Base-by-base conservation (phyloP, 2,113 vertebrate species). In the Xenopus tropicalis region DNA sequence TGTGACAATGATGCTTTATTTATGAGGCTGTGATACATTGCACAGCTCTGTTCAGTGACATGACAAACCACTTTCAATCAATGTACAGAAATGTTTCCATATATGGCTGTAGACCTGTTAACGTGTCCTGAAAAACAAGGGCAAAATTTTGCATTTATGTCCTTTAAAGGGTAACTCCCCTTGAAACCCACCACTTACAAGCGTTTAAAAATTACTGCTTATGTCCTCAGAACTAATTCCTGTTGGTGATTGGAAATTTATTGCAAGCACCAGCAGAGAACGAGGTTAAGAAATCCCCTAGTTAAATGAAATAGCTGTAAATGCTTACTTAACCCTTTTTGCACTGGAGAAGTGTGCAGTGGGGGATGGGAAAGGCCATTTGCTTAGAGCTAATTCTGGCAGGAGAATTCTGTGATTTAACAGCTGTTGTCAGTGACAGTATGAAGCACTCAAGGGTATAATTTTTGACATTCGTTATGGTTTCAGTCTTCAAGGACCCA, bases 241-340 rank as follows among this genome's bases (percentile, higher is more conserved):
- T 54, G 16, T n/a, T 10, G 9, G 7, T 17, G 52, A 14, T 54
- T 54, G 19, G 52, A 54, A 48, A 48, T 17, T 2, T 13, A 14
- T 13, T 48, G 16, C 12, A 48, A 13, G 46, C 46, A 48, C 13
- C 16, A 48, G 19, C 14, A n/a, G 16, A 54, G 19, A 3, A 4
- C 19, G 52, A n/a, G 16, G 16, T n/a, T 17, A 54, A 54, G 44
- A 62, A 71, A 71, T n/a, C 44, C 44, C 29, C 25, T 62, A n/a
- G 37, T 17, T 44, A 25, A 62, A 44, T 57, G 52, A 20, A 54
- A 54, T 19, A 54, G 3, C 19, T 54, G 16, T 17, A 44, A 13
- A 44, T 20, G 19, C 17, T 54, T n/a, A 4, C 17, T 54, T 54
- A 54, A 54, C 52, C 19, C 52, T 16, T 54, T 54, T 37, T 5